phyloP scores from a whole-genome alignment of 2,888 invertebrate species.

The Formica aserva region DNA sequence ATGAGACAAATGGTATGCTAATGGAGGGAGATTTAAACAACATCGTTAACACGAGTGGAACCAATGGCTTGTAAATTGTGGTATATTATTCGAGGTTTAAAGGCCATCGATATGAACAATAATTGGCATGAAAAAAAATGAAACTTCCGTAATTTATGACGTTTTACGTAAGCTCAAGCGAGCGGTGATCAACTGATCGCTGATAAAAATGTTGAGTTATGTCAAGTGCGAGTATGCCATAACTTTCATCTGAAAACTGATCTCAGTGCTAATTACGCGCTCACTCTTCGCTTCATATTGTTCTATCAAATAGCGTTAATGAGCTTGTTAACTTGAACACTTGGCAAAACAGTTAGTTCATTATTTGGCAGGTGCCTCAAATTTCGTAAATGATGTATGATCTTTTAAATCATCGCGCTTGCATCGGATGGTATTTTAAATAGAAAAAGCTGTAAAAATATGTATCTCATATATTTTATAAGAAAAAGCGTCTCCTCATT shows the following conservation, averaged over 20 bases:
- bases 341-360: slow-evolving; percentile 30
- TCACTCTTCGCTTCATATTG: slow-evolving; percentile 8
- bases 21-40: slow-evolving; percentile 57
- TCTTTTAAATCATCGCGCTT: slow-evolving; percentile 9
- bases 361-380: slow-evolving; percentile 8
- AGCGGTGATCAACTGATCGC: slow-evolving; percentile 14
- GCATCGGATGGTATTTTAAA: not conserved
- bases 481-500: not conserved
- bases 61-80: slow-evolving; percentile 29
- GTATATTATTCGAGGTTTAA: slow-evolving; percentile 28
- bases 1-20: slow-evolving; percentile 74
- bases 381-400: slow-evolving; percentile 15
- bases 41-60: slow-evolving; percentile 42
- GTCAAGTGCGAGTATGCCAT: slow-evolving; percentile 20
- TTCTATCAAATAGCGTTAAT: slow-evolving; percentile 45
- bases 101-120: slow-evolving; percentile 43
- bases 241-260: slow-evolving; percentile 20
- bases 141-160: slow-evolving; percentile 27
- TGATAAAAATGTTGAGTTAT: slow-evolving; percentile 49
- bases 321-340: slow-evolving; percentile 36
- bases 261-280: slow-evolving; percentile 24
- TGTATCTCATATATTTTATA: not conserved
- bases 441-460: not conserved
- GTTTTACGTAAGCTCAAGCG: slow-evolving; percentile 9
- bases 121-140: slow-evolving; percentile 36